Evolutionary conservation across 2,113 vertebrate genomes (phyloP).

Genomic region (Symphodus melops): DNA sequence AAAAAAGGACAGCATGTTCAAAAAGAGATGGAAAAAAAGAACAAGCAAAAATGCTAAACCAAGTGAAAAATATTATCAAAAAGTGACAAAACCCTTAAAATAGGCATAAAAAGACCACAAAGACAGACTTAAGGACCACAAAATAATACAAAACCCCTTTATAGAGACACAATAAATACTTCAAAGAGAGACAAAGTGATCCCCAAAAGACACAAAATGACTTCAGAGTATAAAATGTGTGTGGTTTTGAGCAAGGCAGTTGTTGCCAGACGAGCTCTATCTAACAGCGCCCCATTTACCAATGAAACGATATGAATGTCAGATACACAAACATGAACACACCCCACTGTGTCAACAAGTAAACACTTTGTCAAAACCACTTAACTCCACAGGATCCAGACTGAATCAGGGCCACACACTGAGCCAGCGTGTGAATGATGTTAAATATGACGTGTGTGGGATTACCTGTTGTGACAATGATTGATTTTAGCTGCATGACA

Average conservation of each 20-base stretch:
- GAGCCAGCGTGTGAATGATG: slow-evolving; percentile 54
- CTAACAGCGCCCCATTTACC: slow-evolving; percentile 29
- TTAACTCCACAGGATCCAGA: slow-evolving; percentile 53
- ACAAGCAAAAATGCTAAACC: too few relatives aligned
- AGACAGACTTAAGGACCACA: neutral
- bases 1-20: neutral
- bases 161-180: too few relatives aligned
- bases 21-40: too few relatives aligned
- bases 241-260: neutral
- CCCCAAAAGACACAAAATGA: neutral
- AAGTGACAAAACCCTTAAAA: neutral
- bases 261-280: neutral
- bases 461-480: slow-evolving; percentile 45
- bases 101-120: neutral
- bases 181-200: neutral
- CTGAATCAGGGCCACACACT: slow-evolving; percentile 45
- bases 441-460: slow-evolving; percentile 21
- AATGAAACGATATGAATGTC: slow-evolving; percentile 38
- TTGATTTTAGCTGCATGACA: slow-evolving; percentile 59
- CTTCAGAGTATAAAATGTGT: neutral
- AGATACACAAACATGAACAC: slow-evolving; percentile 26
- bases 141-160: neutral
- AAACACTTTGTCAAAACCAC: slow-evolving; percentile 66
- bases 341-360: slow-evolving; percentile 60
- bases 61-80: too few relatives aligned